Conservation (phyloP, 2,888 invertebrate species). For the Mellilla xanthometata region DNA sequence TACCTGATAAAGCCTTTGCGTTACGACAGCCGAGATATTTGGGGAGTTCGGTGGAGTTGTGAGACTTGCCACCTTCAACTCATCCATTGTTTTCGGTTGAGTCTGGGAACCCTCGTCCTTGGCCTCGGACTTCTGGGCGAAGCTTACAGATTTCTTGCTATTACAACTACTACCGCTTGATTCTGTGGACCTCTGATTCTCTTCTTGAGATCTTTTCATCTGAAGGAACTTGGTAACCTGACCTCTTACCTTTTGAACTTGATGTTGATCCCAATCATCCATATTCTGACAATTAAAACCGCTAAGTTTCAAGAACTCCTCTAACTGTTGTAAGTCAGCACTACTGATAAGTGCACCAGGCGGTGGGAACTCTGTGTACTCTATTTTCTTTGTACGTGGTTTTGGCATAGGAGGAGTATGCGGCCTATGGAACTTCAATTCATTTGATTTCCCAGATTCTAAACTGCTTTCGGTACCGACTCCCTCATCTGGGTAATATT, state of each 20-base stretch:
- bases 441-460: constrained; percentile 82
- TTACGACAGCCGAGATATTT: constrained; percentile 85
- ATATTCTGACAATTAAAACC: constrained; percentile 87
- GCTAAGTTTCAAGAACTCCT: constrained; percentile 87
- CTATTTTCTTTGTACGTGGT: constrained; percentile 72
- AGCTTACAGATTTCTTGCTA: constrained; percentile 89
- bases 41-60: constrained; percentile 89
- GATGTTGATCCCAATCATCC: constrained; percentile 86
- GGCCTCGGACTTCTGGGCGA: constrained; percentile 84
- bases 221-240: constrained; percentile 88
- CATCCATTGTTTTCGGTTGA: constrained; percentile 76
- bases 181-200: constrained; percentile 82
- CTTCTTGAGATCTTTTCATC: constrained; percentile 87
- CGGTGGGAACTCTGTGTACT: constrained; percentile 75
- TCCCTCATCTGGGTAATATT: constrained; percentile 84
- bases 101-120: constrained; percentile 63
- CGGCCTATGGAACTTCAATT: constrained; percentile 73
- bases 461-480: constrained; percentile 83
- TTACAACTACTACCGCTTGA: constrained; percentile 82
- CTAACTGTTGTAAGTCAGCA: constrained; percentile 86
- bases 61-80: constrained; percentile 70
- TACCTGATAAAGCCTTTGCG: constrained; percentile 84
- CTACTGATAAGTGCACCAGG: constrained; percentile 80
- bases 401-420: constrained; percentile 80
- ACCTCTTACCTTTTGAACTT: constrained; percentile 86